Base-by-base conservation (phyloP, 2,113 vertebrate genomes). In the Trogon melanurus region DNA sequence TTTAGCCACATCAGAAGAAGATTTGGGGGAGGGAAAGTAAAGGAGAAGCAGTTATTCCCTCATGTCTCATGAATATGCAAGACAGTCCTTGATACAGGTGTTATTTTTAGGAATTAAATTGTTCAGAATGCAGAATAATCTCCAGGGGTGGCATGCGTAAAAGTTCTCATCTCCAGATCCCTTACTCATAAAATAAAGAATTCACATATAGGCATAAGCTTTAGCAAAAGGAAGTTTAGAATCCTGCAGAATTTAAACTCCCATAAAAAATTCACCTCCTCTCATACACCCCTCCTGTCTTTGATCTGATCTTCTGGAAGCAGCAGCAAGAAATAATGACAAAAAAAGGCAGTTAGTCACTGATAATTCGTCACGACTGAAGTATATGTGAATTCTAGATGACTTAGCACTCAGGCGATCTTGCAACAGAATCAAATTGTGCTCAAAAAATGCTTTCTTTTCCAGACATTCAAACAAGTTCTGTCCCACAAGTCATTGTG, bases 401-500 rank as follows among this genome's bases (percentile, higher is more conserved):
- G 26, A 69, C 12, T 51, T 26, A 67, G 15, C 32, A 36, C 19
- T 41, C 2, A 3, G 13, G 8, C 3, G 72, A 29, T 7, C 22
- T 16, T 60, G 15, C 19, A 66, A 41, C 62, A 29, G 69, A 57
- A 69, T 48, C 7, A 34, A 56, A 4, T 47, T 12, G 6, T 53
- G 17, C 0, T 26, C 17, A 61, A 61, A 66, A 5, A 36, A 50
- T 30, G 10, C 1, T 5, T 4, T 19, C 57, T 65, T 93, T 95
- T 58, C 25, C 92, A 97, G 91, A 23, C 30, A 21, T 0, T 16
- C 75, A 76, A 72, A 7, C 36, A 7, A 3, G 2, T 75, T 80
- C 84, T 81, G 7, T 4, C 19, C 96, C 97, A 66, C 91, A 96
- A 5, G 90, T 98, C 62, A 93, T 97, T 45, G 21, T 97, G 65